Evolutionary conservation across 2,888 invertebrate species (phyloP).

Genomic region (Amphipyra tragopoginis): DNA sequence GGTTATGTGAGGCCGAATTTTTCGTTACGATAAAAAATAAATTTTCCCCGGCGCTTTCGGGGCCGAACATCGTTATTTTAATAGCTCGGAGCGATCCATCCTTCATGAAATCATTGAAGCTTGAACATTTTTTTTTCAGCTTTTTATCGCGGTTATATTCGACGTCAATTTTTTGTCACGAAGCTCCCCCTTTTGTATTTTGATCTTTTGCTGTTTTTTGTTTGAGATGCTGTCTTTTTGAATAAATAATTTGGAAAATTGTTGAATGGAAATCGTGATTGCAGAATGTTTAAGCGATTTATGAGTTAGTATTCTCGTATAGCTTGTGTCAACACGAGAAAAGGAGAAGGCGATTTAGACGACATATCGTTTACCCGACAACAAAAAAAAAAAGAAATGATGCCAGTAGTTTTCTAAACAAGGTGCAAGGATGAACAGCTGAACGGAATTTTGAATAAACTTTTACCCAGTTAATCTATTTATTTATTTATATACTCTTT

Average conservation of each 20-base stretch:
- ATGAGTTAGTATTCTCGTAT: too few relatives aligned
- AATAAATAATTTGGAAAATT: not conserved
- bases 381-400: too few relatives aligned
- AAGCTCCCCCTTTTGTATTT: not conserved
- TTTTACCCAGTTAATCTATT: too few relatives aligned
- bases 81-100: slow-evolving; percentile 12
- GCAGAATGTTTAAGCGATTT: too few relatives aligned
- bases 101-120: slow-evolving; percentile 13
- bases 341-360: too few relatives aligned
- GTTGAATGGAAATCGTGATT: not conserved
- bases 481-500: too few relatives aligned
- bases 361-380: too few relatives aligned
- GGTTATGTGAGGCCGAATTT: not conserved
- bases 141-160: slow-evolving; percentile 4
- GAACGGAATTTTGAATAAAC: too few relatives aligned
- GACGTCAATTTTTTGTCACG: slow-evolving; percentile 1
- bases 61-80: slow-evolving; percentile 13
- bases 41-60: not conserved
- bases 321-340: too few relatives aligned
- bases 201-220: not conserved
- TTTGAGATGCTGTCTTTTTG: not conserved
- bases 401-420: too few relatives aligned
- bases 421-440: too few relatives aligned
- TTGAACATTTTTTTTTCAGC: slow-evolving; percentile 4
- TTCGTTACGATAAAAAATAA: not conserved